phyloP scores from a whole-genome alignment of 1,140 invertebrate species.

The Rhynchophorus ferrugineus region DNA sequence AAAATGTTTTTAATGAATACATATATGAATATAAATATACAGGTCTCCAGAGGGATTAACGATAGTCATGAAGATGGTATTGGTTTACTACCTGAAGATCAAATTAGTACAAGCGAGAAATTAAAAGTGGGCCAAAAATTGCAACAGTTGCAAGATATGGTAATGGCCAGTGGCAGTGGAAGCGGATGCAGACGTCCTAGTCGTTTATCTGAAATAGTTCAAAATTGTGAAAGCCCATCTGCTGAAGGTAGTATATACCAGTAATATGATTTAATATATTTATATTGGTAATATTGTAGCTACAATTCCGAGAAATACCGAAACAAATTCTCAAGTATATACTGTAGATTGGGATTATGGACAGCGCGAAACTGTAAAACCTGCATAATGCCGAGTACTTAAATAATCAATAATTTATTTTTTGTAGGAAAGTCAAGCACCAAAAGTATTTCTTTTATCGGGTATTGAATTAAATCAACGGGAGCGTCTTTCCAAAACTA shows the following conservation, averaged over 20 bases:
- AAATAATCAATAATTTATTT: not conserved
- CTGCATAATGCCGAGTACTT: no score
- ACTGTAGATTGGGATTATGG: conserved; percentile 48
- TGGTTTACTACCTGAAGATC: not conserved
- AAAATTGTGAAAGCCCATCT: conserved; percentile 4
- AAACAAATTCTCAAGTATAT: conserved; percentile 42
- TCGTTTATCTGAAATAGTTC: conserved; percentile 11
- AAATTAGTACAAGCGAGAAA: no score
- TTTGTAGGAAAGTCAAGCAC: conserved; percentile 1
- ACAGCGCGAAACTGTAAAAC: conserved; percentile 10
- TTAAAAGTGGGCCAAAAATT: conserved; percentile 26
- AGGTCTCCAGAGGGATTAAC: not conserved
- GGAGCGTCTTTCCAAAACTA: conserved; percentile 14
- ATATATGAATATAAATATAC: not conserved
- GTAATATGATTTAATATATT: no score
- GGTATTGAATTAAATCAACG: conserved; percentile 23
- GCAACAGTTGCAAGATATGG: conserved; percentile 32
- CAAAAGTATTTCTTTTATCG: conserved; percentile 35
- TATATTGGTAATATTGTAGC: conserved; percentile 9
- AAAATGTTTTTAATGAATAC: no score
- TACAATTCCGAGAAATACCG: not conserved
- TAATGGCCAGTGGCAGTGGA: conserved; percentile 23
- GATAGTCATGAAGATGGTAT: not conserved
- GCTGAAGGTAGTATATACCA: not conserved
- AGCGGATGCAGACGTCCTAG: conserved; percentile 19